These are phyloP conservation scores for Diabrotica undecimpunctata DNA, from an alignment of 1,140 invertebrate genomes.

Conservation along the genomic window DNA sequence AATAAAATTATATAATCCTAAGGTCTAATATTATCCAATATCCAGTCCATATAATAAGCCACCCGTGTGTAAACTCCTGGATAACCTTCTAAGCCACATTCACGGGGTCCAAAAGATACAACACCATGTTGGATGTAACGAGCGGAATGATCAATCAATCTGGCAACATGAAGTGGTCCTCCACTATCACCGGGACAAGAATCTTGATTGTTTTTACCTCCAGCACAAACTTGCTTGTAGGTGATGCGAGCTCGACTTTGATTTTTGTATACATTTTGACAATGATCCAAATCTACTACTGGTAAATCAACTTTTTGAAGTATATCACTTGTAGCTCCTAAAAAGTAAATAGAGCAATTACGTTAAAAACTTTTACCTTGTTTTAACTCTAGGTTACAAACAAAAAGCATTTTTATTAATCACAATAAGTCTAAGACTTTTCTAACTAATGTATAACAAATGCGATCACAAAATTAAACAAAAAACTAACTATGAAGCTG, in stretches of 20 bases:
- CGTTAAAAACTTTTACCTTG: too few species aligned
- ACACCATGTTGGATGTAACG: conserved; percentile 45
- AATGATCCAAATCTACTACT: conserved; percentile 47
- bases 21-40: conserved; percentile 25
- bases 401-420: too few species aligned
- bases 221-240: conserved; percentile 59
- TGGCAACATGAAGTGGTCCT: conserved; percentile 42
- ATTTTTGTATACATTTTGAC: conserved; percentile 43
- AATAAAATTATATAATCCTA: conserved; percentile 16
- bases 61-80: conserved; percentile 64
- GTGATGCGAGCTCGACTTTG: conserved; percentile 40
- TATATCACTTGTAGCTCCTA: conserved; percentile 43
- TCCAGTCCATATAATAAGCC: conserved; percentile 60
- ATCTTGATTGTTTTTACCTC: conserved; percentile 51
- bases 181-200: conserved; percentile 51
- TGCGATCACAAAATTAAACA: too few species aligned
- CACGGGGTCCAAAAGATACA: conserved; percentile 52
- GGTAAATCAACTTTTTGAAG: conserved; percentile 54
- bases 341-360: conserved; percentile 19
- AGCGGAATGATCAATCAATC: conserved; percentile 42
- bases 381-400: too few species aligned
- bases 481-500: too few species aligned
- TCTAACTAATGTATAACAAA: too few species aligned
- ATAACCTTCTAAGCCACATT: conserved; percentile 52
- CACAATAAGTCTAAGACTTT: too few species aligned